phyloP scores from a whole-genome alignment of 2,797 vertebrate species.

The Anguilla obscura region DNA sequence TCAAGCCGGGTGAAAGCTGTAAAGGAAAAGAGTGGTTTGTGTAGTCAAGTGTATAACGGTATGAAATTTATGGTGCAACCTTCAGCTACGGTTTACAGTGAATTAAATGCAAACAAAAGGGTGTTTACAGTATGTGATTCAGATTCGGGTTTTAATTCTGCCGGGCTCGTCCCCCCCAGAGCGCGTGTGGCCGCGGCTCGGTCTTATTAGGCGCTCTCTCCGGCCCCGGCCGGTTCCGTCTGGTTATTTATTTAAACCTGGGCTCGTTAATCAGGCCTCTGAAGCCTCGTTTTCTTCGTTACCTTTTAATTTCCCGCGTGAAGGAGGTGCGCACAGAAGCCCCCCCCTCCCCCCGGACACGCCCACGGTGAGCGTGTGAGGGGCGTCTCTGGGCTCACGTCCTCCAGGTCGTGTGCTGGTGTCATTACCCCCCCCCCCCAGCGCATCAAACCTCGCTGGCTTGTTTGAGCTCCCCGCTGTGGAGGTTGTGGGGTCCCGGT shows the following conservation, averaged over 20 bases:
- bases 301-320: conserved; percentile 53
- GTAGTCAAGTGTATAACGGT: background rate
- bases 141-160: background rate
- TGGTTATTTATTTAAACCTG: conserved; percentile 33
- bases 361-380: background rate
- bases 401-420: background rate
- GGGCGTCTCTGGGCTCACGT: background rate
- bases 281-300: conserved; percentile 49
- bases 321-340: conserved; percentile 39
- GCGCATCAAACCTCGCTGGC: background rate
- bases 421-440: background rate
- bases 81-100: background rate
- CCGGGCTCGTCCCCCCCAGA: too few species aligned
- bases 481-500: conserved; percentile 21
- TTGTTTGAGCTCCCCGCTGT: background rate
- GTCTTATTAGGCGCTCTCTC: background rate
- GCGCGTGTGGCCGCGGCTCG: too few species aligned
- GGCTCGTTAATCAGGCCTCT: conserved; percentile 43
- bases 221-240: background rate
- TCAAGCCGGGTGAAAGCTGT: background rate
- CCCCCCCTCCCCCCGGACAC: background rate
- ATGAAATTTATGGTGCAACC: background rate
- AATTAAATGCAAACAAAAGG: background rate
- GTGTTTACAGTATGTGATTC: background rate
- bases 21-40: background rate